Base-by-base conservation (phyloP, 1,140 invertebrate genomes). In the Drosophila kikkawai region DNA sequence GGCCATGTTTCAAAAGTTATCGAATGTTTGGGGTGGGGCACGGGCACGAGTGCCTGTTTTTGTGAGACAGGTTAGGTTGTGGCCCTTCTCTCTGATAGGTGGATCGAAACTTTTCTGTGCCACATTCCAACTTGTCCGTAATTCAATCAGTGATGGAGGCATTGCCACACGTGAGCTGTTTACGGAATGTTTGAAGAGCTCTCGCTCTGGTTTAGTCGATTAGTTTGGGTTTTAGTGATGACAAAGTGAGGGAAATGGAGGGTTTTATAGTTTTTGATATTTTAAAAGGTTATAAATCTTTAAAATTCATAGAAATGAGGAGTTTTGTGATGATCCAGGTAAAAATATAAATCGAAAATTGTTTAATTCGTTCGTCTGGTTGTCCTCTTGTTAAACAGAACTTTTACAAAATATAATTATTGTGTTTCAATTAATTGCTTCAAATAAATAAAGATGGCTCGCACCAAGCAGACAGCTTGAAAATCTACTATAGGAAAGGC, bases 81-180 rank as follows among this genome's bases (percentile, higher is more conserved):
- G 26, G 32, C 32, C 32, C 22, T 4, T 22, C 13, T 2, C 11
- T 51, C 22, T 17, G 51, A 32, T 57, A 51, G 67, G 47, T 80
- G 64, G 80, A 47, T 79, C 67, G 11, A 80, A 83, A 83, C 53
- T 79, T 79, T 79, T 48, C 32, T 66, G 42, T 44, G 39, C 55
- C 67, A 60, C 41, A 48, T 63, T 37, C 36, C 57, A 84, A 77
- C 65, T 82, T 80, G 65, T 63, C 67, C 69, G 85, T 90, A 88
- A 88, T 88, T 85, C 85, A 88, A 88, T 88, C 74, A 90, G 80
- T 74, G 85, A 82, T 76, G 75, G 64, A 65, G 70, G 85, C 81
- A 79, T 69, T 67, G 55, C 29, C 47, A 81, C 81, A 88, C 85
- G 85, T 90, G 85, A 90, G 81, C 48, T 59, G 85, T 66, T 79